These are phyloP conservation scores for Lasius fuliginosus DNA, from an alignment of 2,888 invertebrate species.

Conservation along the genomic window DNA sequence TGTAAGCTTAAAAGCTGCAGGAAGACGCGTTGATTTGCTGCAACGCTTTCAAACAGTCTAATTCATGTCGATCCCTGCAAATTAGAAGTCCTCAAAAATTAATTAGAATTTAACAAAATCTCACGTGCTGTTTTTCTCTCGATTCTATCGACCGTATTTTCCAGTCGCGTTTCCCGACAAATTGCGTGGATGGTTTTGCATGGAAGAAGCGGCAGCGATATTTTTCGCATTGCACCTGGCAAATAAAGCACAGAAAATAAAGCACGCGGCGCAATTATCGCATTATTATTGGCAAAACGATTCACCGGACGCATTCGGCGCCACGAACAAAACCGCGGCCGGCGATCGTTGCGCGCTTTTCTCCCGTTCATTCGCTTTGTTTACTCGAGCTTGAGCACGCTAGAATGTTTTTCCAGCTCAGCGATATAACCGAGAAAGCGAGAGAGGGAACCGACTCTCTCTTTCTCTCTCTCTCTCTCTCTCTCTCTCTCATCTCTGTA, in stretches of 20 bases:
- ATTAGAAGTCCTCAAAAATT: conserved; percentile 14
- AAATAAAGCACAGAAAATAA: conserved; percentile 44
- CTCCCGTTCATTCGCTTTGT: conserved; percentile 50
- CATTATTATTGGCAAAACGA: conserved; percentile 54
- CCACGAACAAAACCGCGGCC: conserved; percentile 29
- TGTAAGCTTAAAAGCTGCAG: background rate
- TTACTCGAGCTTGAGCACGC: conserved; percentile 19
- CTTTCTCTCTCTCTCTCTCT: too few species aligned
- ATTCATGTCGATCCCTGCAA: background rate
- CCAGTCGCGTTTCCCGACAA: background rate
- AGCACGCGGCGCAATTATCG: conserved; percentile 50
- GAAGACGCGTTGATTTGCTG: background rate
- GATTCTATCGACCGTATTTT: conserved; percentile 11
- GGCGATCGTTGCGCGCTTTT: conserved; percentile 23
- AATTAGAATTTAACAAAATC: conserved; percentile 21
- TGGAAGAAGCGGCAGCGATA: conserved; percentile 20
- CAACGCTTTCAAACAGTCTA: background rate
- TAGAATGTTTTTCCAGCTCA: conserved; percentile 36
- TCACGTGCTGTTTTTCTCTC: conserved; percentile 4
- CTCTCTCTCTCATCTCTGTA: conserved; percentile 15
- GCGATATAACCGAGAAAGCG: conserved; percentile 1
- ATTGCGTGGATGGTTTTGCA: background rate
- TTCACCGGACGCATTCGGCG: conserved; percentile 37
- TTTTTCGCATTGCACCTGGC: conserved; percentile 18
- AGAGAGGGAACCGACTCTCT: background rate